Conservation (phyloP, 2,797 vertebrate genomes). For the Microcaecilia unicolor region DNA sequence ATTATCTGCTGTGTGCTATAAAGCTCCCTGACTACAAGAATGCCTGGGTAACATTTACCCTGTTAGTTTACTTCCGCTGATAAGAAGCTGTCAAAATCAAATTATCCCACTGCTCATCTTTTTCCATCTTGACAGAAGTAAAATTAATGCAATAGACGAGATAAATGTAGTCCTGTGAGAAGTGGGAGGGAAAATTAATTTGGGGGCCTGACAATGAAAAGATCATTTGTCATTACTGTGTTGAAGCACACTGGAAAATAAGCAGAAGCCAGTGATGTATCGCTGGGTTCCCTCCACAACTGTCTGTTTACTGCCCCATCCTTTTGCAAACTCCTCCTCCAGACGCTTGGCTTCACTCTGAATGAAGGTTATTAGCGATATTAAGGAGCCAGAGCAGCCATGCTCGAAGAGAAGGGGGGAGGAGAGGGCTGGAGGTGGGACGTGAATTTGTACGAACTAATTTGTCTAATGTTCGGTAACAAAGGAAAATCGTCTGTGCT, state of each 20-base stretch:
- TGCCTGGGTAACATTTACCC: slow-evolving; percentile 2
- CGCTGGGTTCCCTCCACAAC: slow-evolving; percentile 22
- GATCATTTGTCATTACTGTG: slow-evolving; percentile 40
- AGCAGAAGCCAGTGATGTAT: slow-evolving; percentile 30
- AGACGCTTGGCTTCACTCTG: slow-evolving; percentile 13
- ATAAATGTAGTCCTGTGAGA: slow-evolving; percentile 40
- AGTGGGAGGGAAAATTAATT: slow-evolving; percentile 46
- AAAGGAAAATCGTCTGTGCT: slow-evolving; percentile 52
- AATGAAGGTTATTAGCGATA: slow-evolving; percentile 48
- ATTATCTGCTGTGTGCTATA: background rate
- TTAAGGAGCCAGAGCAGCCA: slow-evolving; percentile 27
- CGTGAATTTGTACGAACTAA: slow-evolving; percentile 62
- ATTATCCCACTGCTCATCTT: slow-evolving; percentile 29
- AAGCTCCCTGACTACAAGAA: slow-evolving; percentile 8
- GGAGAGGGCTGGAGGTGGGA: slow-evolving; percentile 15
- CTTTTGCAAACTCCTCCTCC: slow-evolving; percentile 22
- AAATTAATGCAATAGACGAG: slow-evolving; percentile 33
- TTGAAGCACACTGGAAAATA: slow-evolving; percentile 10
- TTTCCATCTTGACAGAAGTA: slow-evolving; percentile 34
- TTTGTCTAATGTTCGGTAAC: slow-evolving; percentile 74
- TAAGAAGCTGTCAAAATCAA: slow-evolving; percentile 31
- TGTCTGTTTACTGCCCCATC: slow-evolving; percentile 24
- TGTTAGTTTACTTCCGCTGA: slow-evolving; percentile 6
- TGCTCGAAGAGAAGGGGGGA: slow-evolving; percentile 14
- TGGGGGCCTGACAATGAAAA: slow-evolving; percentile 36